phyloP scores from a whole-genome alignment of 2,113 vertebrate species.

The Ivindomyrus marchei region DNA sequence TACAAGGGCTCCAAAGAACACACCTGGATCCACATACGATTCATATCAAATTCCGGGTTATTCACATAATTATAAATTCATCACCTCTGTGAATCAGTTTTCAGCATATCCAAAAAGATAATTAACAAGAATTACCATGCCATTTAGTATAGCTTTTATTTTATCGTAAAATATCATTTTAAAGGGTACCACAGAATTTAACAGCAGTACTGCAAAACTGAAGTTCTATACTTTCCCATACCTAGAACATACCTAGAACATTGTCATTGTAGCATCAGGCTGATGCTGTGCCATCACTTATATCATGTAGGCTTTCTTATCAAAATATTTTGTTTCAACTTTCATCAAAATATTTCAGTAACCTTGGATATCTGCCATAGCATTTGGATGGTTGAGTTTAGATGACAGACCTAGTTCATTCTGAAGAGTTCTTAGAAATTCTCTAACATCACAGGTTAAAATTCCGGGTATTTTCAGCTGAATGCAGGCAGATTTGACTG shows the following conservation, averaged over 20 bases:
- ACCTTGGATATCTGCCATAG: constrained; percentile 61
- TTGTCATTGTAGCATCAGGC: constrained; percentile 26
- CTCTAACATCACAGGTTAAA: constrained; percentile 23
- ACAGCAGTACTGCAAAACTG: background rate
- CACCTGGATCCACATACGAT: background rate
- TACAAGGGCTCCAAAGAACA: background rate
- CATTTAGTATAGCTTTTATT: background rate
- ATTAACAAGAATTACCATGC: background rate
- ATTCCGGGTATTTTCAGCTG: constrained; percentile 39
- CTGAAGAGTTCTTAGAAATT: constrained; percentile 43
- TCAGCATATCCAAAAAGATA: background rate
- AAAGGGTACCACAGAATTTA: background rate
- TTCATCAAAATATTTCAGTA: constrained; percentile 55
- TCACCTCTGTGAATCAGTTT: background rate
- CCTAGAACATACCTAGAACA: constrained; percentile 33
- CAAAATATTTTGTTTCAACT: constrained; percentile 52
- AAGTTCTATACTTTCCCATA: constrained; percentile 33
- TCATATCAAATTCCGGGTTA: background rate
- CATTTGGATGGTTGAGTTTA: constrained; percentile 48
- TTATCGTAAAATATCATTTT: background rate
- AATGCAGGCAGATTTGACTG: constrained; percentile 56
- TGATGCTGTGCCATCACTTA: constrained; percentile 46
- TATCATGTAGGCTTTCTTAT: constrained; percentile 47
- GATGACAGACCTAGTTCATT: constrained; percentile 42
- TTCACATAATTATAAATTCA: background rate